These are phyloP conservation scores for Chiridota heheva DNA, from an alignment of 35 echinoderm and acorn worm species.

Conservation along the genomic window DNA sequence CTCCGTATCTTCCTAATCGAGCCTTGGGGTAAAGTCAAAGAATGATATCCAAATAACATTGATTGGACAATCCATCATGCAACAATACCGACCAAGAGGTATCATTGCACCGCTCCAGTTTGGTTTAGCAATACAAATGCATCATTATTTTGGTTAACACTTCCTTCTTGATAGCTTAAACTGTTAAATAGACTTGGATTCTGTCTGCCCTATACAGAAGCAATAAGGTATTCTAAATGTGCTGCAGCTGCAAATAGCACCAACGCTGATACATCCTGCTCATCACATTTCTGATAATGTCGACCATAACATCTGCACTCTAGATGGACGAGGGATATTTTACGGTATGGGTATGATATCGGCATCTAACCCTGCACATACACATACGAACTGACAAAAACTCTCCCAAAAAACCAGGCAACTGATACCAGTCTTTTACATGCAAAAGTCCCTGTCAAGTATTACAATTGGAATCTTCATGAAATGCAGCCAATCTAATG, in stretches of 20 bases:
- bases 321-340: constrained; percentile 54
- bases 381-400: neutral
- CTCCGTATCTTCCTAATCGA: neutral
- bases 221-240: constrained; percentile 10
- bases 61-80: neutral
- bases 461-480: neutral
- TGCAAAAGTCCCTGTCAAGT: neutral
- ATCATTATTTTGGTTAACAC: constrained; percentile 14
- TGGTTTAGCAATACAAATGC: neutral
- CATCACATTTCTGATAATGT: constrained; percentile 70
- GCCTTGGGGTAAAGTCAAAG: neutral
- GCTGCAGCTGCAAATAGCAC: constrained; percentile 50
- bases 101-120: neutral
- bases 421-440: constrained; percentile 18
- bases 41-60: neutral
- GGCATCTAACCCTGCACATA: constrained; percentile 17
- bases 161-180: constrained; percentile 47
- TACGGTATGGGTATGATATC: constrained; percentile 82
- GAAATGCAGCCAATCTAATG: no score
- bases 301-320: constrained; percentile 62
- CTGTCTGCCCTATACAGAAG: constrained; percentile 32
- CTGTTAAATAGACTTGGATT: constrained; percentile 53
- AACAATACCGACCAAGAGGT: neutral
- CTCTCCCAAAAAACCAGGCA: constrained; percentile 27
- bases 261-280: neutral